phyloP scores from a whole-genome alignment of 2,888 invertebrate species.

The Periphyllus acericola region DNA sequence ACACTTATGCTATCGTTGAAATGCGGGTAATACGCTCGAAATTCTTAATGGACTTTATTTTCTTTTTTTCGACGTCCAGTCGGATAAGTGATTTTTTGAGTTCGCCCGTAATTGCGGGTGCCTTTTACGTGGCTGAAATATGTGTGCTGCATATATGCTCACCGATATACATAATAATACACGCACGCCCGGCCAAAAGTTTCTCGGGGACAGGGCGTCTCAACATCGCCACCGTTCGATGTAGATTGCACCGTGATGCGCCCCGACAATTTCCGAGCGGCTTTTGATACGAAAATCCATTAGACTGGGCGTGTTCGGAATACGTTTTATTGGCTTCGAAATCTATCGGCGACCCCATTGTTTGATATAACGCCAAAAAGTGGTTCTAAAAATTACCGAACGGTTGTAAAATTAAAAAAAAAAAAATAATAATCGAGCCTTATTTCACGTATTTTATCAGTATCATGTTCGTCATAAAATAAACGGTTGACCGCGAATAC shows the following conservation, averaged over 20 bases:
- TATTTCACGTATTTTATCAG: background rate
- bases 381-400: slow-evolving; percentile 26
- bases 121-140: slow-evolving; percentile 25
- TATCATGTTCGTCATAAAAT: background rate
- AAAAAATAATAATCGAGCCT: background rate
- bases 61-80: background rate
- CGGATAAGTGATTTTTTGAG: slow-evolving; percentile 53
- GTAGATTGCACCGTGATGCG: background rate
- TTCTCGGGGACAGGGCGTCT: slow-evolving; percentile 2
- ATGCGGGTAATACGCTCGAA: background rate
- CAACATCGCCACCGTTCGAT: slow-evolving; percentile 7
- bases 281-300: slow-evolving; percentile 49
- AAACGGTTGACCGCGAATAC: too few relatives aligned
- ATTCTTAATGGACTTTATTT: slow-evolving; percentile 13
- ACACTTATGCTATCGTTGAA: background rate
- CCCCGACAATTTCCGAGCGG: background rate
- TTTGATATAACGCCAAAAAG: slow-evolving; percentile 47
- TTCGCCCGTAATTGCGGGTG: slow-evolving; percentile 6
- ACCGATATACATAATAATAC: slow-evolving; percentile 9
- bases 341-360: slow-evolving; percentile 40
- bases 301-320: slow-evolving; percentile 59
- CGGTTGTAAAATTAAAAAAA: background rate
- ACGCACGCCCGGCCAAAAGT: background rate
- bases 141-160: background rate
- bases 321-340: slow-evolving; percentile 60